Conservation (phyloP, 2,888 invertebrate species). For the Philereme vetulata region DNA sequence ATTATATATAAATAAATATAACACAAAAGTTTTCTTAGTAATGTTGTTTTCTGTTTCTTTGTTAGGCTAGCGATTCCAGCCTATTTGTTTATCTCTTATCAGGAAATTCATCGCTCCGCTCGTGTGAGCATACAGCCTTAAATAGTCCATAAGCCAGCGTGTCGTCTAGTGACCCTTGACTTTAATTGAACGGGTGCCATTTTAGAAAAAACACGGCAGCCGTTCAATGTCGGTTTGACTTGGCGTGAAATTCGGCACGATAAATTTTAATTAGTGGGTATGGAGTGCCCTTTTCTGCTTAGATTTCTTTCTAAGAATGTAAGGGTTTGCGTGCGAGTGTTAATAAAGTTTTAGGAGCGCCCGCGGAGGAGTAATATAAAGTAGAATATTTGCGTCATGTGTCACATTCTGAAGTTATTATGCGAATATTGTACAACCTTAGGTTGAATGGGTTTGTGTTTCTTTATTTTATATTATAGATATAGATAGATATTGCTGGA, state of each 20-base stretch:
- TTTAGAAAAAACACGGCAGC: constrained; percentile 43
- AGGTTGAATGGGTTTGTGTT: no score
- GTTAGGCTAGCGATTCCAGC: no score
- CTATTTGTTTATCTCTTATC: no score
- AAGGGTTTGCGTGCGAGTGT: constrained; percentile 1
- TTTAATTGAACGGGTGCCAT: constrained; percentile 50
- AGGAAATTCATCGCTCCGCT: background rate
- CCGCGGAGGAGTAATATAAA: no score
- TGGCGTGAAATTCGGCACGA: constrained; percentile 31
- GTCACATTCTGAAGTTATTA: no score
- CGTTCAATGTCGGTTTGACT: constrained; percentile 27
- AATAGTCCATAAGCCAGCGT: constrained; percentile 44
- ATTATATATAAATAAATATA: no score
- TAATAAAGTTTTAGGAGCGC: background rate
- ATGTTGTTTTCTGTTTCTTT: no score
- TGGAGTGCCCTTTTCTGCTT: constrained; percentile 22
- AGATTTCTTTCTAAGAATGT: constrained; percentile 18
- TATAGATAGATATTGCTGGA: no score
- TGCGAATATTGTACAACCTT: no score
- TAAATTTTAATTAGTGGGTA: constrained; percentile 41
- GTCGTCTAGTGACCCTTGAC: constrained; percentile 45
- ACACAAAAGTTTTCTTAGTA: no score
- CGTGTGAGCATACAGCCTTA: constrained; percentile 30
- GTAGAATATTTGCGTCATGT: no score
- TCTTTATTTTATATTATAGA: no score